phyloP scores from a whole-genome alignment of 2,113 vertebrate species.

The Oxyruncus cristatus region DNA sequence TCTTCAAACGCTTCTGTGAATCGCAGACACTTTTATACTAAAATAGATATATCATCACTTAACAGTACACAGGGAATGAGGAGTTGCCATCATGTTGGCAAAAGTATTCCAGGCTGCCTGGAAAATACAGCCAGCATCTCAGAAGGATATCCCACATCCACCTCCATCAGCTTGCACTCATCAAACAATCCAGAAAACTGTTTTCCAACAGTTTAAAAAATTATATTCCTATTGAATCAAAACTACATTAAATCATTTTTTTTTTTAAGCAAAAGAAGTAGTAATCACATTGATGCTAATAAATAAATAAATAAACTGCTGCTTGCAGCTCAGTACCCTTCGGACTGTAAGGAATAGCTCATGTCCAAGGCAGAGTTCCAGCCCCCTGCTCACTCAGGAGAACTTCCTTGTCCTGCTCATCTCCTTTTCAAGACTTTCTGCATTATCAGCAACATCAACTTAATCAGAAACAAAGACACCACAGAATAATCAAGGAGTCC shows the following conservation, averaged over 20 bases:
- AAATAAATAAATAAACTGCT: background rate
- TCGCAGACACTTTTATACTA: background rate
- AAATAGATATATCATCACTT: background rate
- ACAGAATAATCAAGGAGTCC: background rate
- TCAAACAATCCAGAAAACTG: background rate
- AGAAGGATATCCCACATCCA: background rate
- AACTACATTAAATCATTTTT: background rate
- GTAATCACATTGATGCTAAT: background rate
- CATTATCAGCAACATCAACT: background rate
- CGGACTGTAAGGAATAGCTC: background rate
- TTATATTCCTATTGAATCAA: background rate
- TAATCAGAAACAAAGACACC: conserved; percentile 4
- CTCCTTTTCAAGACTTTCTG: background rate
- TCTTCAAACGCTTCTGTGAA: background rate
- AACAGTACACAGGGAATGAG: background rate
- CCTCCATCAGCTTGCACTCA: background rate
- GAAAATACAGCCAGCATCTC: background rate
- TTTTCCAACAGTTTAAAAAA: background rate
- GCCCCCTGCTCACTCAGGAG: background rate
- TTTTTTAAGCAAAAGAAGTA: background rate
- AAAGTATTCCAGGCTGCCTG: background rate
- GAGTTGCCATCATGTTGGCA: background rate
- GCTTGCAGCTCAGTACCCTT: background rate
- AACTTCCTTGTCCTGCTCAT: background rate
- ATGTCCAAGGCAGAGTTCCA: background rate